Evolutionary conservation across 1,140 invertebrate genomes (phyloP).

Genomic region (Melipona quadrifasciata): DNA sequence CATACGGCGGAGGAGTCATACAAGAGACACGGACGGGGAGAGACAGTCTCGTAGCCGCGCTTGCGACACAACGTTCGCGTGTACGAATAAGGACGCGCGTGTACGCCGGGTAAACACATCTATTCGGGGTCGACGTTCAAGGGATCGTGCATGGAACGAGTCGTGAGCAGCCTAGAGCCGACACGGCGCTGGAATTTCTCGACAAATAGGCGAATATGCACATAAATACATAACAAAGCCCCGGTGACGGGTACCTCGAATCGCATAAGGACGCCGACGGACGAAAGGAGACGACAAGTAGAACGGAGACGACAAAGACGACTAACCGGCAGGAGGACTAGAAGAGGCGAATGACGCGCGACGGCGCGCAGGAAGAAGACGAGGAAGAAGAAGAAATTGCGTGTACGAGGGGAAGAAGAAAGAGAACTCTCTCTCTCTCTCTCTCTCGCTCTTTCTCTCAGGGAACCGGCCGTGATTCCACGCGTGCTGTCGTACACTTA

Average conservation of each 20-base stretch:
- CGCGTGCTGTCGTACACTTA: constrained; percentile 45
- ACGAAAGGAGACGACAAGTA: constrained; percentile 45
- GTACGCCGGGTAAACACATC: constrained; percentile 47
- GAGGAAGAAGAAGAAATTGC: neutral
- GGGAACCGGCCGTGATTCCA: constrained; percentile 42
- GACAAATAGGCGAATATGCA: constrained; percentile 76
- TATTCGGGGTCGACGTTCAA: constrained; percentile 63
- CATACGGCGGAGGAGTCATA: constrained; percentile 24
- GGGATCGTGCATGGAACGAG: constrained; percentile 70
- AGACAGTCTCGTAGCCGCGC: neutral
- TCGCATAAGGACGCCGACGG: constrained; percentile 55
- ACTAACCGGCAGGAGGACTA: neutral
- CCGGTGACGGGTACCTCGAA: constrained; percentile 57
- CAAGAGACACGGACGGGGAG: neutral
- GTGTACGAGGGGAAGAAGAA: neutral
- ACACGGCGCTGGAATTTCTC: constrained; percentile 74
- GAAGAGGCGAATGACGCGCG: neutral
- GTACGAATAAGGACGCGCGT: constrained; percentile 42
- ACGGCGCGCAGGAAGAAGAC: no score
- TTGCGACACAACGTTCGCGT: constrained; percentile 16
- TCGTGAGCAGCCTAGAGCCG: constrained; percentile 72
- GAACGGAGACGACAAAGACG: constrained; percentile 14
- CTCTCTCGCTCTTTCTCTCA: no score
- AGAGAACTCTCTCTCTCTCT: no score
- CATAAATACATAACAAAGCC: constrained; percentile 75